Base-by-base conservation (phyloP, 2,113 vertebrate genomes). In the Lophius piscatorius region DNA sequence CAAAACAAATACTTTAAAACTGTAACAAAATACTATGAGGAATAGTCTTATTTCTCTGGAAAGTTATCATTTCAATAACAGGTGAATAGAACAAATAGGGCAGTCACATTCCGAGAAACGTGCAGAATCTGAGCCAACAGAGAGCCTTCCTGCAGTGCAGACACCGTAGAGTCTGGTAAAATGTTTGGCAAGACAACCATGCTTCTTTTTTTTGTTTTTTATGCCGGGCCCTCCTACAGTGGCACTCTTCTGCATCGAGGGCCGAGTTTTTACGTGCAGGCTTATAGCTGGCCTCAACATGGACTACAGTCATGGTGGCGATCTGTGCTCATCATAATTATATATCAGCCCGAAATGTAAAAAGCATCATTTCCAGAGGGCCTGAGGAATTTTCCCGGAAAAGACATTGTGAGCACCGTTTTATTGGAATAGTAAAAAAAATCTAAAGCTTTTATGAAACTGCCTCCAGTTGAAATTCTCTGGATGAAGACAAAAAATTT, bases 301-400 rank as follows among this genome's bases (percentile, higher is more conserved):
- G 28, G 40, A 14, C 24, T 14, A 9, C 18, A 44, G 23, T 23
- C 45, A 44, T 2, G 14, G 14, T 34, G 36, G 26, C n/a, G 22
- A 59, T 70, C 40, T 33, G 22, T 51, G 38, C 36, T 52, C 18
- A 44, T 17, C 50, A 13, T 46, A 51, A 40, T 63, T 46, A 46
- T 5, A 28, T 2, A 14, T 4, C 34, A 26, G 33, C 47, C 33
- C 40, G 22, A 47, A 61, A 57, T 38, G 14, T 28, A 21, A 57
- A 61, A 74, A 31, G 10, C 14, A 28, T 44, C 5, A 14, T 3
- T 36, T 55, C 44, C 16, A 46, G 2, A 50, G 9, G 38, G 10
- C 29, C n/a, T 11, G 44, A 60, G 23, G 36, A 47, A 40, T 52
- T 61, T 65, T 48, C 36, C 22, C 17, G 39, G 22, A 52, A 38